Conservation (phyloP, 2,888 invertebrate species). For the Urechis unicinctus region DNA sequence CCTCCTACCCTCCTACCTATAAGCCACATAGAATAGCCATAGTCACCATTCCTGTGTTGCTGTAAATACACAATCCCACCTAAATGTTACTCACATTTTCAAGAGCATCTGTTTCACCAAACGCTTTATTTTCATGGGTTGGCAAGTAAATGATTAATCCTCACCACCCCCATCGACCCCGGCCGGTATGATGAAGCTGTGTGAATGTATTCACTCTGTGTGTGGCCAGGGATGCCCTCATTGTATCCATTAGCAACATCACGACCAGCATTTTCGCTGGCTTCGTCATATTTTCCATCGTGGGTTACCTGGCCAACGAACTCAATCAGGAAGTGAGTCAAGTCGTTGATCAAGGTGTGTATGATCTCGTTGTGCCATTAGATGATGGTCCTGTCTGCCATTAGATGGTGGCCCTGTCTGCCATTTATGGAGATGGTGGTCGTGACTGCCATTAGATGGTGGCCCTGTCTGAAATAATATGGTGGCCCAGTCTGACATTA, state of each 20-base stretch:
- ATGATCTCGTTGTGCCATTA: not conserved
- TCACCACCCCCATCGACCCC: not conserved
- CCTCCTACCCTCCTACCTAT: too few species aligned
- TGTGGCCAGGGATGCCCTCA: conserved; percentile 38
- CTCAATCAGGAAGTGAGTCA: conserved; percentile 37
- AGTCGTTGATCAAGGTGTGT: conserved; percentile 42
- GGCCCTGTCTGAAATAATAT: too few species aligned
- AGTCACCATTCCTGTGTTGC: too few species aligned
- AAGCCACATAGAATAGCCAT: too few species aligned
- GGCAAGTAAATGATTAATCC: not conserved
- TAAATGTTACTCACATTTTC: too few species aligned
- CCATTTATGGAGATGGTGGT: too few species aligned
- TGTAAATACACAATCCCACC: too few species aligned
- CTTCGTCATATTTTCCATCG: conserved; percentile 45
- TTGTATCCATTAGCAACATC: conserved; percentile 42
- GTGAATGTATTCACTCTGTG: not conserved
- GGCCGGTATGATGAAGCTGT: not conserved
- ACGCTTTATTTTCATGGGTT: too few species aligned
- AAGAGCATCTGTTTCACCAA: too few species aligned
- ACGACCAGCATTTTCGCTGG: conserved; percentile 47
- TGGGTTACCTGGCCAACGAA: conserved; percentile 44
- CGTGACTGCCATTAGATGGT: too few species aligned
- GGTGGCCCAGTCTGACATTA: too few species aligned
- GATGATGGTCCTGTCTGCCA: not conserved
- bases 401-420: not conserved